Conservation (phyloP, 2,797 vertebrate genomes). For the Gastrophryne carolinensis region DNA sequence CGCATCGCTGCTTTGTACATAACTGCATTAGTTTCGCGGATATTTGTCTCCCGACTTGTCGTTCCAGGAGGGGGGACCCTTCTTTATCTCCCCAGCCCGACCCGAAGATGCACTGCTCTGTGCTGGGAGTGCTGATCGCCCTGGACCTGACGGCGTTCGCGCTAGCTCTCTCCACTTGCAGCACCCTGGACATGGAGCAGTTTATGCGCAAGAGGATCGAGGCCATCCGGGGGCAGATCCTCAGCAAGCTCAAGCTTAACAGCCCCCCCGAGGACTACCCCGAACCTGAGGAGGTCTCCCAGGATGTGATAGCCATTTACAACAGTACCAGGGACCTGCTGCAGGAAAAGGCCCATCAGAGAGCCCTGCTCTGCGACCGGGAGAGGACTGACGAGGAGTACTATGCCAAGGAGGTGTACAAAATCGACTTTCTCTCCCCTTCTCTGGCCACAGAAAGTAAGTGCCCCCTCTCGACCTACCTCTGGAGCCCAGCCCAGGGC, state of each 20-base stretch:
- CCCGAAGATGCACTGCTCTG: conserved; percentile 84
- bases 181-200: conserved; percentile 93
- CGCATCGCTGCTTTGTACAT: background rate
- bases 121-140: conserved; percentile 81
- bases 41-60: background rate
- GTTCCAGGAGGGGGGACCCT: background rate
- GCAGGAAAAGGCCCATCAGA: conserved; percentile 91
- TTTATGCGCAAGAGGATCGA: conserved; percentile 94
- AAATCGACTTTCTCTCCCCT: conserved; percentile 88
- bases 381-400: conserved; percentile 96
- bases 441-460: conserved; percentile 86
- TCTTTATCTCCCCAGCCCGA: background rate
- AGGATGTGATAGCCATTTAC: conserved; percentile 93
- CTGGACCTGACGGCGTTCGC: conserved; percentile 85
- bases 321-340: conserved; percentile 96
- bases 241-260: conserved; percentile 94
- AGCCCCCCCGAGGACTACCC: conserved; percentile 87
- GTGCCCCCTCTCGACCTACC: conserved; percentile 57
- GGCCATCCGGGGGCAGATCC: conserved; percentile 92
- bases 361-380: conserved; percentile 88
- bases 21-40: conserved; percentile 15
- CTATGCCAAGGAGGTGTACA: conserved; percentile 96
- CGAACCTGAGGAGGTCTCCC: conserved; percentile 89
- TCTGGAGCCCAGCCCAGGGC: background rate
- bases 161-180: conserved; percentile 91